Conservation (phyloP, 2,797 vertebrate genomes). For the Morus bassanus region DNA sequence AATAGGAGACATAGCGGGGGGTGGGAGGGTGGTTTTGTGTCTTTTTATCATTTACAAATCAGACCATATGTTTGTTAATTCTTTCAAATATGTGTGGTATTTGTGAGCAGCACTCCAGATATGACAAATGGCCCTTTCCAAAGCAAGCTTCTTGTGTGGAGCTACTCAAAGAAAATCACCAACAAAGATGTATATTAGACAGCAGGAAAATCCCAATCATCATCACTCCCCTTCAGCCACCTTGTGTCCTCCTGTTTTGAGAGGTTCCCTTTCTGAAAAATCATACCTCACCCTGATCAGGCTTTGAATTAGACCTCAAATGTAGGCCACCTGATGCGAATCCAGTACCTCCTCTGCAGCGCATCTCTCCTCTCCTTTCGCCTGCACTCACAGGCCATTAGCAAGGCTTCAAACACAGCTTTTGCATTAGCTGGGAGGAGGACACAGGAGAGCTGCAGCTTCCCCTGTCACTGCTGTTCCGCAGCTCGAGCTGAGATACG, state of each 20-base stretch:
- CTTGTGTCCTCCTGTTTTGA: not conserved
- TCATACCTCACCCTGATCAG: not conserved
- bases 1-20: not conserved
- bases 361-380: not conserved
- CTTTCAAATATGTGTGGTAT: not conserved
- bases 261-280: not conserved
- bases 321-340: not conserved
- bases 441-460: not conserved
- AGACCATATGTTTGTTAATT: not conserved
- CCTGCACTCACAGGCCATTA: not conserved
- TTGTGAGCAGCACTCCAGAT: not conserved
- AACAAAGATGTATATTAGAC: not conserved
- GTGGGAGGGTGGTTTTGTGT: not conserved
- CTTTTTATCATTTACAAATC: not conserved
- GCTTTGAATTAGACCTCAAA: not conserved
- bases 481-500: not conserved
- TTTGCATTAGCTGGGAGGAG: not conserved
- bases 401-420: not conserved
- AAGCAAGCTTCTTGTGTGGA: not conserved
- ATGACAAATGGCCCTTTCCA: not conserved
- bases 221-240: not conserved
- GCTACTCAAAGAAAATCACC: not conserved
- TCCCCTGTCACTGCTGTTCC: not conserved
- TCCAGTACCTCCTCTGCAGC: not conserved
- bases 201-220: not conserved